Percentiles rank a stretch among this genome's conserved stretches.
phyloP scores from a whole-genome alignment of 2,113 vertebrate species.

The Mus musculus region DNA sequence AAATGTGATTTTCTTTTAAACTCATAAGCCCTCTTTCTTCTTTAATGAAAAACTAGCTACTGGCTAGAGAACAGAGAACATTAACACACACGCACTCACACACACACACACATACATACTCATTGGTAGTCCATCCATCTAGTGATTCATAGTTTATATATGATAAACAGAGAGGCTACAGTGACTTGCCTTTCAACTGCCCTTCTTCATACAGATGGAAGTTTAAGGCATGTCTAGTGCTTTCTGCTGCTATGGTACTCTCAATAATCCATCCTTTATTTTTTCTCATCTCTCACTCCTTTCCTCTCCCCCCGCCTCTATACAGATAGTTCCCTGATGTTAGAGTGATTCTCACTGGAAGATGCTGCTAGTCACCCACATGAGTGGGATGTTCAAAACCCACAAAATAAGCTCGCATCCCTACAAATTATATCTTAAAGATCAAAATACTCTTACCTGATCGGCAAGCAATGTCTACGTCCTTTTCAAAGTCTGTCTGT shows the following conservation, averaged over 20 bases:
- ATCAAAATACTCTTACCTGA: slow-evolving; percentile 92
- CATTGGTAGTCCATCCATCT: background rate
- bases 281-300: background rate
- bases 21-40: background rate
- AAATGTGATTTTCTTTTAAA: slow-evolving; percentile 18
- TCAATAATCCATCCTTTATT: background rate
- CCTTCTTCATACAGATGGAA: background rate
- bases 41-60: background rate
- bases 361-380: background rate
- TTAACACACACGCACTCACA: background rate
- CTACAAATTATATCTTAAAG: slow-evolving; percentile 21
- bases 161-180: background rate
- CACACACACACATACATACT: background rate
- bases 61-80: background rate
- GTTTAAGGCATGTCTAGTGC: background rate
- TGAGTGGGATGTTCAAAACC: background rate
- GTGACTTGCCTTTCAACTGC: too few species aligned
- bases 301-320: background rate
- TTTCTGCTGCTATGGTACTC: background rate
- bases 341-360: background rate
- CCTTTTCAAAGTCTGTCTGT: slow-evolving; percentile 99
- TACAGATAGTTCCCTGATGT: background rate
- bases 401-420: background rate
- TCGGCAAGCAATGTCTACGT: slow-evolving; percentile 99
- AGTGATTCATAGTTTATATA: background rate